Evolutionary conservation across 2,888 invertebrate species (phyloP).

Genomic region (Cynaeus angustus): DNA sequence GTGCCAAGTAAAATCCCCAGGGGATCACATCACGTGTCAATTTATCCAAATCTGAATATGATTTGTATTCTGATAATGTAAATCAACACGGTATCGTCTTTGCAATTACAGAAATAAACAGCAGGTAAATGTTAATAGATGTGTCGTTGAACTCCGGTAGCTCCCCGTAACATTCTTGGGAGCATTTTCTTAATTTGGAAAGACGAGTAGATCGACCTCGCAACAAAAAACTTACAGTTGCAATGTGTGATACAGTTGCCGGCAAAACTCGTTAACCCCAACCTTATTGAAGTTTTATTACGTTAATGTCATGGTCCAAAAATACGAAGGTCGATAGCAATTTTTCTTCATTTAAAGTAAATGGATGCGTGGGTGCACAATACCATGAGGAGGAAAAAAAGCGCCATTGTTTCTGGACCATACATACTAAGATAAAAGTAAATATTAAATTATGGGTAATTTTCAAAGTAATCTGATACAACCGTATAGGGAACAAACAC

Average conservation of each 20-base stretch:
- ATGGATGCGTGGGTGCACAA: conserved; percentile 24
- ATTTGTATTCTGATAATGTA: conserved; percentile 30
- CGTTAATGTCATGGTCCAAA: conserved; percentile 21
- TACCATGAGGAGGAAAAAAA: background rate
- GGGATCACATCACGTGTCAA: background rate
- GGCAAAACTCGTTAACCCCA: conserved; percentile 34
- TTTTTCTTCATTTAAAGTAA: conserved; percentile 1
- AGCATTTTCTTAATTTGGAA: conserved; percentile 62
- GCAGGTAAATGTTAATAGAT: conserved; percentile 50
- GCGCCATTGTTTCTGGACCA: conserved; percentile 13
- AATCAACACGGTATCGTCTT: conserved; percentile 27
- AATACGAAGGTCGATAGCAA: conserved; percentile 21
- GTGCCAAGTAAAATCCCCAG: conserved; percentile 5
- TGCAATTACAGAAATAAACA: conserved; percentile 52
- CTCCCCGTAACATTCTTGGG: conserved; percentile 55
- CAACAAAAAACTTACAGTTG: conserved; percentile 35
- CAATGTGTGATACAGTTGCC: conserved; percentile 7
- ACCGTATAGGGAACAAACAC: background rate
- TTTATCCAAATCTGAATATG: conserved; percentile 7
- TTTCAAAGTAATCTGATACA: background rate
- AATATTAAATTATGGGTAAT: conserved; percentile 10
- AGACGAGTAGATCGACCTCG: conserved; percentile 57
- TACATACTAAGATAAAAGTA: conserved; percentile 16
- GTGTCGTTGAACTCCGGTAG: conserved; percentile 57
- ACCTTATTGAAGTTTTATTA: conserved; percentile 28